Conservation (phyloP, 2,888 invertebrate genomes). For the Buathra laborator region DNA sequence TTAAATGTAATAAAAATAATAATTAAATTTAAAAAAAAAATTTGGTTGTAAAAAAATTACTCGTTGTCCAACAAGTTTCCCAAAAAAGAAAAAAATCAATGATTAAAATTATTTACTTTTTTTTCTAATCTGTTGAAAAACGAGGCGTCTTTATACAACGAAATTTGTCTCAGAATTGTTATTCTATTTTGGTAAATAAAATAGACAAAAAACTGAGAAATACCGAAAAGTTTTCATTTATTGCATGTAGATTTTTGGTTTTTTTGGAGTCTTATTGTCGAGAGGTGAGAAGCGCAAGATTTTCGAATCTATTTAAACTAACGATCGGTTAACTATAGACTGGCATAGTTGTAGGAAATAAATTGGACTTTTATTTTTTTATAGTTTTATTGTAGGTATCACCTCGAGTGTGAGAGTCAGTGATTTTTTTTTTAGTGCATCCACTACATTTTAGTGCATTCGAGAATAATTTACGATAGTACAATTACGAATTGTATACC, state of each 20-base stretch:
- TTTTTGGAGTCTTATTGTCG: slow-evolving; percentile 7
- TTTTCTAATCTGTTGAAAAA: too few species aligned
- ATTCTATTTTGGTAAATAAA: neutral
- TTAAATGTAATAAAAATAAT: too few species aligned
- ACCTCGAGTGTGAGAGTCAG: slow-evolving; percentile 10
- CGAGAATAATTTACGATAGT: slow-evolving; percentile 41
- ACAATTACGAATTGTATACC: slow-evolving; percentile 1
- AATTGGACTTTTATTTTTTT: slow-evolving; percentile 35
- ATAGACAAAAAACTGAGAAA: neutral
- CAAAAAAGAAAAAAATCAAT: too few species aligned
- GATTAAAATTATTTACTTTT: too few species aligned
- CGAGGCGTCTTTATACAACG: too few species aligned
- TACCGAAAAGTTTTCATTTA: neutral
- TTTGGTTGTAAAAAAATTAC: too few species aligned
- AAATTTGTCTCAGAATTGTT: neutral
- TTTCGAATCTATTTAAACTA: slow-evolving; percentile 7
- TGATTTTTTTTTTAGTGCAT: neutral
- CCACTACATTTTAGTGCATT: slow-evolving; percentile 22
- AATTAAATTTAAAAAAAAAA: too few species aligned
- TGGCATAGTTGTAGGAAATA: neutral
- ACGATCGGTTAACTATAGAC: neutral
- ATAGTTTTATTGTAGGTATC: slow-evolving; percentile 33
- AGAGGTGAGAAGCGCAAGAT: neutral
- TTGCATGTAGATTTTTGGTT: neutral
- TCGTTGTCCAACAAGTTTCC: too few species aligned